phyloP scores from a whole-genome alignment of 2,113 vertebrate genomes.

The Channa maculata region DNA sequence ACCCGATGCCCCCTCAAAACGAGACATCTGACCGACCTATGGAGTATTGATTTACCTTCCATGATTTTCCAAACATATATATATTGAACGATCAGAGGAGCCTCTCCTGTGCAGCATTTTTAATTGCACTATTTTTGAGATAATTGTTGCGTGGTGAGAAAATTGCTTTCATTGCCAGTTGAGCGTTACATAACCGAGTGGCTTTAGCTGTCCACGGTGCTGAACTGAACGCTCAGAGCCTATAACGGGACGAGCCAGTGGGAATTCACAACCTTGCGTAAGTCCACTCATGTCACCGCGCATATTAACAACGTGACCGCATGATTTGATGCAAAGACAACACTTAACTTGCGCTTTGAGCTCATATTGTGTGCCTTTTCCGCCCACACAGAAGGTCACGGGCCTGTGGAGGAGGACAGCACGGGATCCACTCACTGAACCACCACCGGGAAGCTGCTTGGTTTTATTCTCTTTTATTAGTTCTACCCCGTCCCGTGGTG shows the following conservation, averaged over 20 bases:
- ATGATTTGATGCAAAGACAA: conserved; percentile 16
- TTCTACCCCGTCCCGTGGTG: conserved; percentile 21
- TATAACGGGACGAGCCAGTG: conserved; percentile 59
- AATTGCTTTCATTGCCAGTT: conserved; percentile 49
- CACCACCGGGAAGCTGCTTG: conserved; percentile 43
- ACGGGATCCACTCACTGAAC: conserved; percentile 19
- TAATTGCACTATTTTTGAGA: conserved; percentile 5
- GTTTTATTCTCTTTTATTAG: conserved; percentile 6
- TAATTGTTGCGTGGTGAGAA: conserved; percentile 32
- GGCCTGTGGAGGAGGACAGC: conserved; percentile 62
- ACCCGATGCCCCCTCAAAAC: conserved; percentile 42
- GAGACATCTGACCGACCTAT: conserved; percentile 46
- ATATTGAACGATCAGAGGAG: conserved; percentile 2
- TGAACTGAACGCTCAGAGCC: conserved; percentile 66
- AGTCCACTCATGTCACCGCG: conserved; percentile 58
- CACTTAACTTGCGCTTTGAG: background rate
- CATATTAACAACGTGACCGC: conserved; percentile 52
- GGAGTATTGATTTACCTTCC: conserved; percentile 53
- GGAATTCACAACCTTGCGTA: conserved; percentile 72
- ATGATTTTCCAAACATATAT: conserved; percentile 18
- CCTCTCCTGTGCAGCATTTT: conserved; percentile 25
- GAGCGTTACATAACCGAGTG: conserved; percentile 78
- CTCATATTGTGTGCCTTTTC: conserved; percentile 33
- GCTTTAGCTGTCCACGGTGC: conserved; percentile 79
- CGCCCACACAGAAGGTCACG: conserved; percentile 77